Evolutionary conservation across 2,113 vertebrate genomes (phyloP), one percentile per base, ranked within the genome.

Genomic region (Gallinago media): DNA sequence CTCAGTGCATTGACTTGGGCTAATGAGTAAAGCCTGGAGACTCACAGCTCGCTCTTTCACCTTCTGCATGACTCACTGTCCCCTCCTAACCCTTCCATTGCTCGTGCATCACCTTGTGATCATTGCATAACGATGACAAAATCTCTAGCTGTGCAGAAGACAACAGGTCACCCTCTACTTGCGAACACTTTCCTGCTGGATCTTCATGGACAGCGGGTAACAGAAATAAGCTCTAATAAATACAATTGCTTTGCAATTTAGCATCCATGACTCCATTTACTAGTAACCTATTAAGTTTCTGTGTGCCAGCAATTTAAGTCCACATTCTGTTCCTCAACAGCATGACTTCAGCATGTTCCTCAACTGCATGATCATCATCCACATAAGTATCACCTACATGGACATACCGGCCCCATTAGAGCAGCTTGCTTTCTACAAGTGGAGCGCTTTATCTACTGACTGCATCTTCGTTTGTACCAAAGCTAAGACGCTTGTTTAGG

Each of bases 301-400:
- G 11, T 16, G 19, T 72, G 81, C 42, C 10, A 32, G 56, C 22
- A 59, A 31, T 15, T 54, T 22, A 29, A 66, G 67, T 17, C 62
- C 42, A 71, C 13, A 6, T 38, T 67, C 50, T 84, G 26, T 16
- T 89, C 61, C 54, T 44, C 50, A 58, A 32, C 21, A 72, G 56
- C 55, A 34, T 5, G n/a, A 47, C 52, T 29, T 54, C 52, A 54
- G 27, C 27, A 18, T 66, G n/a, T 15, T 88, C 63, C 52, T 42
- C 49, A 56, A 36, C 17, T 63, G 55, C 54, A 38, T 4, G 31
- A 62, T 63, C 34, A 40, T 77, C 44, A 31, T 29, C 71, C 36
- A 14, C 15, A 1, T 1, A 3, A 65, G 31, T 3, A 5, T 36
- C 42, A 59, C 1, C 34, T 31, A 17, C 34, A 10, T 4, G n/a